Conservation (phyloP, 2,888 invertebrate genomes). For the Pristionchus japonicus region DNA sequence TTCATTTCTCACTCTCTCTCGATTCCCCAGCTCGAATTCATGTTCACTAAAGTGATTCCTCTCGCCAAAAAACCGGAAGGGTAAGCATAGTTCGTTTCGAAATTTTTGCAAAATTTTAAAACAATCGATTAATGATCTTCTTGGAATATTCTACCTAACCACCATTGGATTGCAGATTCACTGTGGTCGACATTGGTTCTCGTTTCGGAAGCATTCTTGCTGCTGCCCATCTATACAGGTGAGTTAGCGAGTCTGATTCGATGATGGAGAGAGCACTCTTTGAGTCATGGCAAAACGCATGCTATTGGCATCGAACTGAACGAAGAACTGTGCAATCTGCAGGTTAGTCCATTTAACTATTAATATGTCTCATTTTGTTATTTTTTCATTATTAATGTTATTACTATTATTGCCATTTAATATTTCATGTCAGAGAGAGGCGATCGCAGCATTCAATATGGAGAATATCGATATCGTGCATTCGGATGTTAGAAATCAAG, state of each 20-base stretch:
- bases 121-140: no score
- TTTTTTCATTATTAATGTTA: constrained; percentile 58
- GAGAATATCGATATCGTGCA: constrained; percentile 75
- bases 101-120: no score
- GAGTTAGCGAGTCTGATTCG: no score
- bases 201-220: constrained; percentile 83
- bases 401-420: no score
- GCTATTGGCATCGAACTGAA: constrained; percentile 84
- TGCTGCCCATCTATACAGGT: constrained; percentile 76
- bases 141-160: no score
- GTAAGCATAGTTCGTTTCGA: neutral
- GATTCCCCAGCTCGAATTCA: constrained; percentile 75
- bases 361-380: constrained; percentile 79
- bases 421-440: constrained; percentile 11
- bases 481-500: constrained; percentile 80
- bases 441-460: constrained; percentile 40
- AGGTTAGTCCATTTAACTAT: no score
- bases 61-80: constrained; percentile 40
- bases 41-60: constrained; percentile 82
- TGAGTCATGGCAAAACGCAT: constrained; percentile 69
- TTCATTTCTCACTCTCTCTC: constrained; percentile 47
- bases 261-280: neutral
- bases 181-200: constrained; percentile 83
- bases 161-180: constrained; percentile 37
- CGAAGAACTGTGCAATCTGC: constrained; percentile 81